These are phyloP conservation scores for Apodemia duryi DNA, from an alignment of 2,888 invertebrate genomes.

Conservation along the genomic window DNA sequence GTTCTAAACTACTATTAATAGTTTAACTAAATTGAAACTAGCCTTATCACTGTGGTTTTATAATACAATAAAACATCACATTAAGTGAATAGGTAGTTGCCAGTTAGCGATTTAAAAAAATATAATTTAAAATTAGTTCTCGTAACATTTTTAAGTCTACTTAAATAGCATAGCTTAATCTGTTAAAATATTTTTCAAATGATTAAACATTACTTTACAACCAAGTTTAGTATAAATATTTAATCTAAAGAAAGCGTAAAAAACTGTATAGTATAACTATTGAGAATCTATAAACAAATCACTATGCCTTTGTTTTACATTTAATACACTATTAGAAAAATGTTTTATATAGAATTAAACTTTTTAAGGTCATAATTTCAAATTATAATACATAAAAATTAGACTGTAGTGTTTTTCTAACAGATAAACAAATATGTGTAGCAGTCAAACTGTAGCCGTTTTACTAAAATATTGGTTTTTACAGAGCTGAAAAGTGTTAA, in stretches of 20 bases:
- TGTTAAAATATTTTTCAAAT: slow-evolving; percentile 42
- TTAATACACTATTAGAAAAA: slow-evolving; percentile 19
- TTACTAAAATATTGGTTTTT: background rate
- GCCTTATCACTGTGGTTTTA: too few species aligned
- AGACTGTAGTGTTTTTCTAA: slow-evolving; percentile 19
- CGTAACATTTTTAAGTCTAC: background rate
- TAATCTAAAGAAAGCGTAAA: slow-evolving; percentile 62
- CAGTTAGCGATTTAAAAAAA: background rate
- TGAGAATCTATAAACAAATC: slow-evolving; percentile 67
- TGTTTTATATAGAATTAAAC: background rate
- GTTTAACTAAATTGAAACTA: background rate
- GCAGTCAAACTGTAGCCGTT: background rate
- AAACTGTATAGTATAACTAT: slow-evolving; percentile 46
- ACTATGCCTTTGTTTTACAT: slow-evolving; percentile 59
- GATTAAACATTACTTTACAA: slow-evolving; percentile 45
- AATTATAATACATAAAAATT: slow-evolving; percentile 28
- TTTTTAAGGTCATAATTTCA: slow-evolving; percentile 14
- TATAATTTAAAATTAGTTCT: background rate
- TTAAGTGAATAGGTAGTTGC: slow-evolving; percentile 1
- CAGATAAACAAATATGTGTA: background rate
- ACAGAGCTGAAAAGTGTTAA: too few species aligned
- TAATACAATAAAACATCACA: background rate
- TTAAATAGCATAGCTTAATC: slow-evolving; percentile 30
- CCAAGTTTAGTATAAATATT: slow-evolving; percentile 52
- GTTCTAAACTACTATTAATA: background rate